Conservation (phyloP, 30 jellyfish, hydroid and myxozoan species). For the Nemopilema nomurai region DNA sequence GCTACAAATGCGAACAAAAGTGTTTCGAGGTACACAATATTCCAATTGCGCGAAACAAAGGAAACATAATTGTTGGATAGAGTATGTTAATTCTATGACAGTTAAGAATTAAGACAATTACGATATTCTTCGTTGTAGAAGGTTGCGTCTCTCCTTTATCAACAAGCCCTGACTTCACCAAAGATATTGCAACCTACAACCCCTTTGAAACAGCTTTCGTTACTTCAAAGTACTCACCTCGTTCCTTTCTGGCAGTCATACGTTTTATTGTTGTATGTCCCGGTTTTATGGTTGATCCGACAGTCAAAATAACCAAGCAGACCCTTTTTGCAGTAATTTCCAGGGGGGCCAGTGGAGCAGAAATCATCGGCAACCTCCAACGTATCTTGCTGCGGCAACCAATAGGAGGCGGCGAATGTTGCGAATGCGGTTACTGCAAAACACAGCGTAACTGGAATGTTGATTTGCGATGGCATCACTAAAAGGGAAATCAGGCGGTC, state of each 20-base stretch:
- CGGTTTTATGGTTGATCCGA: constrained; percentile 56
- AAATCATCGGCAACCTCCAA: constrained; percentile 34
- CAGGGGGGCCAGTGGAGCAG: constrained; percentile 75
- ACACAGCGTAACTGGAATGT: neutral
- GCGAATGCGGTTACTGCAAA: constrained; percentile 12
- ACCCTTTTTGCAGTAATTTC: constrained; percentile 56
- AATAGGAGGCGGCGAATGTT: constrained; percentile 38
- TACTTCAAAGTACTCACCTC: constrained; percentile 7
- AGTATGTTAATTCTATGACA: no score
- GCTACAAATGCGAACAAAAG: no score
- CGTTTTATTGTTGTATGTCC: constrained; percentile 50
- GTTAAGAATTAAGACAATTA: no score
- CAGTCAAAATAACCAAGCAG: constrained; percentile 61
- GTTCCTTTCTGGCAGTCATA: constrained; percentile 47
- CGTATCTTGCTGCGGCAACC: constrained; percentile 58
- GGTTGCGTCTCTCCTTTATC: no score
- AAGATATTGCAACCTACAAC: no score
- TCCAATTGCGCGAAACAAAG: no score
- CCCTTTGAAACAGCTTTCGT: no score
- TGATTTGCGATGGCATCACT: neutral
- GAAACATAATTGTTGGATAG: no score
- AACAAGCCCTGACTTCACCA: no score
- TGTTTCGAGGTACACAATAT: no score
- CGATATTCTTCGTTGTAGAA: no score
- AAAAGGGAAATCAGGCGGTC: no score